Conservation (phyloP, 2,113 vertebrate species). For the Mellivora capensis region DNA sequence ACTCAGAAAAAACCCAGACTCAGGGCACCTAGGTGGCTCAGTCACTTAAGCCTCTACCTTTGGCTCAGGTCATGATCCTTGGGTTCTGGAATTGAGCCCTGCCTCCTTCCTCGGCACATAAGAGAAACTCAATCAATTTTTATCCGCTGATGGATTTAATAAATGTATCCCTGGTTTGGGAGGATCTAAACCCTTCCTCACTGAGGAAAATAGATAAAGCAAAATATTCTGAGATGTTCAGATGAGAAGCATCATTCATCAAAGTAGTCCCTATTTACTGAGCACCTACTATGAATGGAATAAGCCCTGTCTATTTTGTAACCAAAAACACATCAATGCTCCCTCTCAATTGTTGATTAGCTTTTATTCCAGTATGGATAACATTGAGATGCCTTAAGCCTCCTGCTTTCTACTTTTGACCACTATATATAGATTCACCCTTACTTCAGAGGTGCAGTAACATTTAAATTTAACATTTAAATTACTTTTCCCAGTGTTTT, state of each 20-base stretch:
- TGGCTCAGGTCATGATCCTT: too few species aligned
- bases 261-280: background rate
- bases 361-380: background rate
- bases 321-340: background rate
- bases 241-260: background rate
- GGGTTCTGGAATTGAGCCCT: too few species aligned
- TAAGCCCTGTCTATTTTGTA: background rate
- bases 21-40: too few species aligned
- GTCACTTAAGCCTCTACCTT: too few species aligned
- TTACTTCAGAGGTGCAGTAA: background rate
- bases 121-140: background rate
- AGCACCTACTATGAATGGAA: background rate
- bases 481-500: background rate
- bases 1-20: background rate
- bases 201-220: background rate
- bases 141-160: background rate
- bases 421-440: background rate
- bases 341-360: background rate
- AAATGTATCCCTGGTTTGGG: background rate
- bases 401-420: background rate
- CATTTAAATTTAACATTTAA: background rate
- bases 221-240: background rate
- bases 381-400: background rate
- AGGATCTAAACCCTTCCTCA: background rate
- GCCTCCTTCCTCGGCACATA: background rate